These are phyloP conservation scores for Peromyscus leucopus DNA, from an alignment of 2,113 vertebrate genomes.

Conservation along the genomic window DNA sequence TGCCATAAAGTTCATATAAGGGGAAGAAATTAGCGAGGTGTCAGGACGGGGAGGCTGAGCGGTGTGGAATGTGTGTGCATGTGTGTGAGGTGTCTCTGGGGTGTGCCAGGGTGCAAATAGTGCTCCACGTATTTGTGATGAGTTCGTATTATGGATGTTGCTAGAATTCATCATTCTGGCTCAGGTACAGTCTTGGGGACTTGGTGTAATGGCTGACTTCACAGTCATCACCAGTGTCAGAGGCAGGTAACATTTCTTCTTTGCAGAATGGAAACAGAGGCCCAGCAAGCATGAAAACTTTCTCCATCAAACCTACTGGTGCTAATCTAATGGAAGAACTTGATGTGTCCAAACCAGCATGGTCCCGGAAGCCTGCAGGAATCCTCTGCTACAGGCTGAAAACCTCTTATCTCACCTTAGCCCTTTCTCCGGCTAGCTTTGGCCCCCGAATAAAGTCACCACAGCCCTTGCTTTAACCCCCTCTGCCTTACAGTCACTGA, in stretches of 20 bases:
- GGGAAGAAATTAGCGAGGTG: conserved; percentile 9
- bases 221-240: neutral
- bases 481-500: neutral
- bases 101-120: neutral
- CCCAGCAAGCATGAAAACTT: neutral
- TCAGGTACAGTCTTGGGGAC: neutral
- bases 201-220: neutral
- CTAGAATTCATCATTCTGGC: neutral
- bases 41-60: neutral
- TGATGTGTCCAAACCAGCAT: neutral
- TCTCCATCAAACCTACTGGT: neutral
- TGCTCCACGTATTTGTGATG: neutral
- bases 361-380: neutral
- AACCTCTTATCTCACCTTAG: neutral
- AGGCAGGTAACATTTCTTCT: neutral
- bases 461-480: neutral
- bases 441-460: neutral
- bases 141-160: neutral
- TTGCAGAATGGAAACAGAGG: neutral
- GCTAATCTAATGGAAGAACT: neutral
- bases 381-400: neutral
- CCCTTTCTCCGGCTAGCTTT: neutral
- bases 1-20: neutral
- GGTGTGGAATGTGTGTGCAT: neutral
- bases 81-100: neutral